Evolutionary conservation across 2,797 vertebrate genomes (phyloP).

Genomic region (Caiman crocodilus): DNA sequence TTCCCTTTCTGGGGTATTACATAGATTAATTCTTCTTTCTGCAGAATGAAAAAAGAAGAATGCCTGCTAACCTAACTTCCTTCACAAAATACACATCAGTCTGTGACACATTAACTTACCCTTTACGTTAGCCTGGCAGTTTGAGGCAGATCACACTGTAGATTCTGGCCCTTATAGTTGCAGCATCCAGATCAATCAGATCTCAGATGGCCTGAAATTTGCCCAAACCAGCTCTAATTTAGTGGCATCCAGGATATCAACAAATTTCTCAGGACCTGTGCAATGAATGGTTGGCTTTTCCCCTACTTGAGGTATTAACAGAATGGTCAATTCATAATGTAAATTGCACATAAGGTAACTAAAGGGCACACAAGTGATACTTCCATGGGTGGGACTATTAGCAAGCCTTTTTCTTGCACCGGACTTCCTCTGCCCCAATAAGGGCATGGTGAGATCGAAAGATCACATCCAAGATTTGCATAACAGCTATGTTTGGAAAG

Average conservation of each 20-base stretch:
- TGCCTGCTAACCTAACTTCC: neutral
- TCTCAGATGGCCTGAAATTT: neutral
- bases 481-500: neutral
- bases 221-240: neutral
- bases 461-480: slow-evolving; percentile 1
- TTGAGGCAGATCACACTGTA: neutral
- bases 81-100: neutral
- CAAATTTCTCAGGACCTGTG: neutral
- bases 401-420: neutral
- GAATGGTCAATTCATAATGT: fast-evolving
- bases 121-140: neutral
- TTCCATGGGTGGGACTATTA: neutral
- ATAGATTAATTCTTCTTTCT: neutral
- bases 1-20: fast-evolving
- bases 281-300: neutral
- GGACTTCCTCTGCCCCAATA: neutral
- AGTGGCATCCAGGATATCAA: neutral
- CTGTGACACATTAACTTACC: neutral
- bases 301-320: neutral
- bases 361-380: neutral
- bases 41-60: neutral
- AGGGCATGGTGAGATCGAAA: neutral
- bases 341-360: neutral
- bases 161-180: neutral
- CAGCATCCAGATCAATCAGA: neutral